These are phyloP conservation scores for Galerucella nymphaeae DNA, from an alignment of 2,888 invertebrate species.

Conservation along the genomic window DNA sequence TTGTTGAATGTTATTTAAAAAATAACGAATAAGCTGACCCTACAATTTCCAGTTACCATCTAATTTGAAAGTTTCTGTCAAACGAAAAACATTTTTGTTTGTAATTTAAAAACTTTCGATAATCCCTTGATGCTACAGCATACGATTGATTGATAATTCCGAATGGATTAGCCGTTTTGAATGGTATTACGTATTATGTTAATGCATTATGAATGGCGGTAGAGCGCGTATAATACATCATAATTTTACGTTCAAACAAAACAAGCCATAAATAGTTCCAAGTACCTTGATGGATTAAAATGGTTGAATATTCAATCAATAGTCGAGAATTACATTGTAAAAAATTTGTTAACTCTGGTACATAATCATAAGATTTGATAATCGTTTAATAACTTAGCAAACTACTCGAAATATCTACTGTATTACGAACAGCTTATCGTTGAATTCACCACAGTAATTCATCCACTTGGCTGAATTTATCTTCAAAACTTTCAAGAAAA, in stretches of 20 bases:
- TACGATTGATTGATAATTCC: slow-evolving; percentile 13
- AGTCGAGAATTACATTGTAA: too few relatives aligned
- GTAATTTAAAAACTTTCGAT: too few relatives aligned
- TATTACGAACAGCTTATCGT: slow-evolving; percentile 3
- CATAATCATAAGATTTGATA: slow-evolving; percentile 1
- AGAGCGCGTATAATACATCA: slow-evolving; percentile 6
- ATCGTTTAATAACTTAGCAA: background rate
- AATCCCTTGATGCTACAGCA: background rate
- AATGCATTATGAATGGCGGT: slow-evolving; percentile 16
- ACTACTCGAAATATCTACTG: slow-evolving; percentile 6
- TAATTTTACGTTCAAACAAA: slow-evolving; percentile 1
- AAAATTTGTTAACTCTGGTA: background rate
- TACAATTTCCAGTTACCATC: too few relatives aligned
- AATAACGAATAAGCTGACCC: too few relatives aligned
- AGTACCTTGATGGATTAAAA: too few relatives aligned
- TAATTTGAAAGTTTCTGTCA: too few relatives aligned
- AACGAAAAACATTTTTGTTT: too few relatives aligned
- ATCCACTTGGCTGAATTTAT: slow-evolving; percentile 1
- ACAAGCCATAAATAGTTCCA: background rate
- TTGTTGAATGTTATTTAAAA: too few relatives aligned
- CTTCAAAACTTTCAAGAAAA: background rate
- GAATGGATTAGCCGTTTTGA: slow-evolving; percentile 17
- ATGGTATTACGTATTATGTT: slow-evolving; percentile 10
- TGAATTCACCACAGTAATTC: background rate
- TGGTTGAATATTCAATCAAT: too few relatives aligned